Evolutionary conservation across 2,888 invertebrate genomes (phyloP), one percentile per base, ranked within the genome.

Genomic region (Oxycera nigricornis): DNA sequence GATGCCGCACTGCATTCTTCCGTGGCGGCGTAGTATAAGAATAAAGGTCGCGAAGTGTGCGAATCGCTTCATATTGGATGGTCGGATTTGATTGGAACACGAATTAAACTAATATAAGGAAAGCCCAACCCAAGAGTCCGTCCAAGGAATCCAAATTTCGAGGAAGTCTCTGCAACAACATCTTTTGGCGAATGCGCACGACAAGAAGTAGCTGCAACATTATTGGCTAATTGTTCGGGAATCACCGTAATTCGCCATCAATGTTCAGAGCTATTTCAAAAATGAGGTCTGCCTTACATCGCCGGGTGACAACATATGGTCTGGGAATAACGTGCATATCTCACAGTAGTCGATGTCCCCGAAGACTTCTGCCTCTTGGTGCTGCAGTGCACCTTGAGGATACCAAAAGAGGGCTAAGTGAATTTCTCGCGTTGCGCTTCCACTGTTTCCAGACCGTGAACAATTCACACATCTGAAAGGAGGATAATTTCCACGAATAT

Each of bases 401-500:
- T 22, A 35, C 20, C 30, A 22, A n/a, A 62, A 17, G 39, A 35
- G 62, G 35, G 20, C 35, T 31, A 30, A 62, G 22, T 31, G 20
- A 35, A 62, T 35, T 62, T 31, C n/a, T 67, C 67, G 26, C 67
- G 28, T 46, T 30, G 41, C 46, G 26, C 46, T 67, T 46, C 67
- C 41, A 67, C 28, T 46, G 46, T 11, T 67, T 67, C 67, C 2
- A 35, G 35, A 62, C 39, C 62, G 20, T 62, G 35, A 62, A 24
- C 62, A 67, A 41, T 41, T 67, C 24, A 46, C 41, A 62, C 28
- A 46, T 62, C 22, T 67, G 4, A 46, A 68, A 22, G 28, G 50
- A 68, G 46, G 28, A 46, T 61, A 30, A 57, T 65, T 68, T 68
- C 55, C 55, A 55, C 31, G 30, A 28, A 55, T 55, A 24, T 41